Conservation (phyloP, 2,888 invertebrate species). For the Amphipoea oculea region DNA sequence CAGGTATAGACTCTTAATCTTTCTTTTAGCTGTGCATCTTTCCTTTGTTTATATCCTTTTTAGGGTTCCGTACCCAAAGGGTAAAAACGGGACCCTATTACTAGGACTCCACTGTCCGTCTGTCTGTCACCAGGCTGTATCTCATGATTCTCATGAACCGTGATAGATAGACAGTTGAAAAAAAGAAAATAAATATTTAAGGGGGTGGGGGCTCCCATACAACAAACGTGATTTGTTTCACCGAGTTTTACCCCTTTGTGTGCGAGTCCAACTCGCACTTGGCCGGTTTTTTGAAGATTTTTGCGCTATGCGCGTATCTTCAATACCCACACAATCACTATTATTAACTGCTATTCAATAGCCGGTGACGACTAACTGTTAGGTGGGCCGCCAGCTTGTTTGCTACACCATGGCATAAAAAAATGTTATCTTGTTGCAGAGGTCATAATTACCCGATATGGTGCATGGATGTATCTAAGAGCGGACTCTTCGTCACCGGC, state of each 20-base stretch:
- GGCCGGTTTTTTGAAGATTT: neutral
- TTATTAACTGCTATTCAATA: neutral
- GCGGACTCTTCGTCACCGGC: conserved; percentile 93
- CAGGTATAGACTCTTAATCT: neutral
- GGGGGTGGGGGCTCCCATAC: too few species aligned
- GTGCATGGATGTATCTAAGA: conserved; percentile 93
- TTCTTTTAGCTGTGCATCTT: neutral
- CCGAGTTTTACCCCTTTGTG: too few species aligned
- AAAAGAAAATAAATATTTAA: too few species aligned
- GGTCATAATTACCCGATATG: conserved; percentile 98
- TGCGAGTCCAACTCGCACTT: too few species aligned
- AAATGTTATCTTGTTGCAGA: conserved; percentile 75
- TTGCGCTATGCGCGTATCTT: neutral
- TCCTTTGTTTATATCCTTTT: neutral
- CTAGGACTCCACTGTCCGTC: too few species aligned
- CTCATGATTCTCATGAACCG: too few species aligned
- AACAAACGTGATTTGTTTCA: too few species aligned
- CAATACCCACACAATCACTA: neutral
- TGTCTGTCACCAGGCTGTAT: too few species aligned
- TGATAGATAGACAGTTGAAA: too few species aligned
- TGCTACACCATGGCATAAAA: neutral
- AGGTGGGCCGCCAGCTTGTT: neutral
- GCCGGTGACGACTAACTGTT: neutral
- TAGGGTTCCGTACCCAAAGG: too few species aligned
- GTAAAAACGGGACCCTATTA: too few species aligned